Evolutionary conservation across 2,113 vertebrate genomes (phyloP).

Genomic region (Porphyrio hochstetteri): DNA sequence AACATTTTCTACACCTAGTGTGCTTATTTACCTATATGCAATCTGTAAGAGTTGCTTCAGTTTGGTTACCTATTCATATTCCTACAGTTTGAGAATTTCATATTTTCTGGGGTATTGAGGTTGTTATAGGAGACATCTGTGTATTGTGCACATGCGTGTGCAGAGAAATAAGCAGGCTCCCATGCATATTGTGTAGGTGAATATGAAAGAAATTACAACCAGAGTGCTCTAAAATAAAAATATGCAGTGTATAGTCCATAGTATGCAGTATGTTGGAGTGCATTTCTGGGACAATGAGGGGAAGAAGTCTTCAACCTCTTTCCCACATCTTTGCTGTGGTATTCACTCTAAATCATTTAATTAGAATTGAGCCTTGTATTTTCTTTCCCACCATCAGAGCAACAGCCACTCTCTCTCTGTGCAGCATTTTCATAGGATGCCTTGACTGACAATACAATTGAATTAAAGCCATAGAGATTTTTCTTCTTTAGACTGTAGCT

Average conservation of each 20-base stretch:
- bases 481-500: background rate
- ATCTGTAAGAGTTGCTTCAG: background rate
- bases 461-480: background rate
- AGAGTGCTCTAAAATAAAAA: background rate
- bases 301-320: background rate
- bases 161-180: background rate
- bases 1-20: background rate
- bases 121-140: background rate
- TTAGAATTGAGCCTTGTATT: rapidly evolving
- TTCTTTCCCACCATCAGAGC: background rate
- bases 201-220: background rate
- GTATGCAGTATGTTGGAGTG: background rate
- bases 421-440: background rate
- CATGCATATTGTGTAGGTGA: background rate
- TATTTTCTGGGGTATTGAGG: background rate
- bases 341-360: background rate
- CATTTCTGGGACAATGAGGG: background rate
- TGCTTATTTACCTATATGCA: background rate
- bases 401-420: background rate
- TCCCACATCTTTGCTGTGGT: background rate
- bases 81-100: background rate
- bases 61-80: background rate
- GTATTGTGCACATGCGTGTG: background rate
- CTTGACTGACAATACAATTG: background rate
- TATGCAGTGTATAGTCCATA: background rate